A percentile compares a stretch with the other conserved stretches of the same genome.
Conservation (phyloP, 2,888 invertebrate genomes). For the Napeogenes sylphis region DNA sequence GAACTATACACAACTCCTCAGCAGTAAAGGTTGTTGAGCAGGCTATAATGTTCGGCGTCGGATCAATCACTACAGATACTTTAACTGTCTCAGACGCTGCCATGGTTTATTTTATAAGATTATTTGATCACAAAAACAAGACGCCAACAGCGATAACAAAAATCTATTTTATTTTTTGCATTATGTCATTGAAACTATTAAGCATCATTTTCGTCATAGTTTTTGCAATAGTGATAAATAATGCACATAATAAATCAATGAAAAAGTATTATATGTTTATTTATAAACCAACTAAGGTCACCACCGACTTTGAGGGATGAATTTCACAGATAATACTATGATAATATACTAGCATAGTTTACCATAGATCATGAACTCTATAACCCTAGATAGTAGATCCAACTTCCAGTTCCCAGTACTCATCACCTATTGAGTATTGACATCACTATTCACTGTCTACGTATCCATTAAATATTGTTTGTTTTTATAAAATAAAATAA, state of each 20-base stretch:
- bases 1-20: constrained; percentile 83
- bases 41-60: constrained; percentile 59
- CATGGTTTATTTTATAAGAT: constrained; percentile 58
- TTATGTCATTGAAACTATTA: constrained; percentile 35
- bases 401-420: too few relatives aligned
- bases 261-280: constrained; percentile 41
- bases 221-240: constrained; percentile 30
- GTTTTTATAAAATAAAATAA: too few relatives aligned
- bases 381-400: too few relatives aligned
- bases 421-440: too few relatives aligned
- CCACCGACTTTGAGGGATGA: constrained; percentile 19
- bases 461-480: too few relatives aligned
- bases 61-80: constrained; percentile 65
- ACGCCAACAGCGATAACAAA: constrained; percentile 56
- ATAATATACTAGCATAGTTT: too few relatives aligned
- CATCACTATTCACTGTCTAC: too few relatives aligned
- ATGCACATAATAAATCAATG: constrained; percentile 36
- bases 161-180: constrained; percentile 44
- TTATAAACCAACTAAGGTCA: constrained; percentile 43
- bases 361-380: too few relatives aligned
- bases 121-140: constrained; percentile 51
- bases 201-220: constrained; percentile 40
- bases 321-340: background rate
- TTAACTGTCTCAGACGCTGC: constrained; percentile 63
- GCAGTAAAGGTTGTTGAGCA: constrained; percentile 69